Conservation (phyloP, 2,888 invertebrate genomes). For the Ischnus inquisitorius region DNA sequence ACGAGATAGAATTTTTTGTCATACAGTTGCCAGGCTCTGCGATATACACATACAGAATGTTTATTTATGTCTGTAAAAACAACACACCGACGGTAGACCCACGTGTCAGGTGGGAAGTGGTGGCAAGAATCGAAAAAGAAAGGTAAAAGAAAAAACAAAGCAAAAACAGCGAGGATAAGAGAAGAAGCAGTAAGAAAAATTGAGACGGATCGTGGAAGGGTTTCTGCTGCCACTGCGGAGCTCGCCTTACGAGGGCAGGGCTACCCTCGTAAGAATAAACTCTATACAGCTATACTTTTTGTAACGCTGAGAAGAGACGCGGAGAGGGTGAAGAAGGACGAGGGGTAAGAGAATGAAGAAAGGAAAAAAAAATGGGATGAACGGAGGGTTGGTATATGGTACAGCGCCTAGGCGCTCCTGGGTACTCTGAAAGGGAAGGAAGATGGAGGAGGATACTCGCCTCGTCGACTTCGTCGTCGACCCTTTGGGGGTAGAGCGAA, state of each 20-base stretch:
- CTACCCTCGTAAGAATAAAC: constrained; percentile 4
- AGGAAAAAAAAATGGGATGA: constrained; percentile 47
- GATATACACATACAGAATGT: neutral
- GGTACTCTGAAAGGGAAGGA: constrained; percentile 59
- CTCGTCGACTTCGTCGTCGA: constrained; percentile 45
- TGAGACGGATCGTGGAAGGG: constrained; percentile 80
- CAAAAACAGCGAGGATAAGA: constrained; percentile 74
- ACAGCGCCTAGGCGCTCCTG: constrained; percentile 51
- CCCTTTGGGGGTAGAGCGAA: constrained; percentile 50
- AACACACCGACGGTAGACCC: constrained; percentile 47
- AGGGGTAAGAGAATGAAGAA: constrained; percentile 54
- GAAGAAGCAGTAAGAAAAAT: constrained; percentile 82
- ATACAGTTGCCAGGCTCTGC: neutral
- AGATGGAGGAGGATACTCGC: constrained; percentile 51
- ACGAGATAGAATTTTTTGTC: no score
- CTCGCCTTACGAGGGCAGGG: constrained; percentile 18
- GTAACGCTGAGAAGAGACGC: neutral
- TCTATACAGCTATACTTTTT: constrained; percentile 24
- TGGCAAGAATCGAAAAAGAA: constrained; percentile 84
- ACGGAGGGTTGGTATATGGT: constrained; percentile 51
- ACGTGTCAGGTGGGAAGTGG: constrained; percentile 44
- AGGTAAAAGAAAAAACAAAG: constrained; percentile 82
- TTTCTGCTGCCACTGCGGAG: constrained; percentile 38
- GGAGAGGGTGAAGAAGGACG: constrained; percentile 39
- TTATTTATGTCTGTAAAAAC: constrained; percentile 61